Evolutionary conservation across 2,888 invertebrate species (phyloP), one percentile per base, ranked within the genome.

Genomic region (Epistrophella euchroma): DNA sequence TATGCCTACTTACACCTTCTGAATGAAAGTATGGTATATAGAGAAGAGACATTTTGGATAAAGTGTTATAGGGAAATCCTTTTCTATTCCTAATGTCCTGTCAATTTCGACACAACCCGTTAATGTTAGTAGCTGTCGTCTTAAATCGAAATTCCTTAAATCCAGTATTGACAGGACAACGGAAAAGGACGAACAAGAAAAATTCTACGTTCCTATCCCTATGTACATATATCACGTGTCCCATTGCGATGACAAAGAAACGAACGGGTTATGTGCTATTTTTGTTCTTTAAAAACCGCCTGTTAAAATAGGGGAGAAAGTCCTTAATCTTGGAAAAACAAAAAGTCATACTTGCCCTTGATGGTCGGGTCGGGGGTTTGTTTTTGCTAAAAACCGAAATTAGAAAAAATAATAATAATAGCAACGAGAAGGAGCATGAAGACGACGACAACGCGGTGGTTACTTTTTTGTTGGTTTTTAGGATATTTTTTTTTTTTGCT

Each of bases 101-200:
- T 86, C 86, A 82, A 82, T 74, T 71, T 86, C 62, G 86, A 86
- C 77, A 77, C 70, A 82, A 86, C 85, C 85, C 85, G 85, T 86
- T 85, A 71, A 72, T 40, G 47, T 52, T 75, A 40, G 32, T 43
- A 47, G 47, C 72, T 80, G 75, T 68, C 55, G 68, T 72, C 76
- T 71, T 76, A 73, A 62, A 68, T 50, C 68, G 55, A 66, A 47
- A 75, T 76, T 80, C 76, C 80, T 60, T 76, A 56, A 60, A 75
- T 66, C 71, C 71, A 47, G 43, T 13, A 72, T 35, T 72, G 79
- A 75, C 75, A 75, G 71, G 79, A 50, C 19, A 28, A 45, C n/a
- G 17, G 17, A 28, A 28, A 28, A 70, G 56, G 50, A 73, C 50
- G n/a, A 56, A 62, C 35, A 40, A 47, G 35, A 43, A 60, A 72